Evolutionary conservation across 35 echinoderm and acorn worm genomes (phyloP).

Genomic region (Chiridota heheva): DNA sequence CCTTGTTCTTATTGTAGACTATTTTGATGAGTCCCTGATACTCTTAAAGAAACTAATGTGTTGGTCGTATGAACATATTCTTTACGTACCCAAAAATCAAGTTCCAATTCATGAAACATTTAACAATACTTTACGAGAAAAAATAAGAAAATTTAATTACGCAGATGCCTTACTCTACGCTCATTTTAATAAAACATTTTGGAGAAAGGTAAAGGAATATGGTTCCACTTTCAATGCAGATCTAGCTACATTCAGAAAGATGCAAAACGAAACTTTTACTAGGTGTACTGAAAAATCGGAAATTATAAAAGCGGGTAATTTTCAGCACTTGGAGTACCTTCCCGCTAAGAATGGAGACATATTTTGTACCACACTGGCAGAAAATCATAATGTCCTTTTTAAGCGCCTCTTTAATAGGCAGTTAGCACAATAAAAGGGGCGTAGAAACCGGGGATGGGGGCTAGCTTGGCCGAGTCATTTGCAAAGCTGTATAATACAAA

Average conservation of each 20-base stretch:
- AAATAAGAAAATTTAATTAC: conserved; percentile 44
- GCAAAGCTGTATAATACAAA: too few relatives aligned
- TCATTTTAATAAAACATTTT: conserved; percentile 61
- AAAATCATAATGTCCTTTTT: too few relatives aligned
- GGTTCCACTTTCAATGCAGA: conserved; percentile 39
- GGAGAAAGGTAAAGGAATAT: conserved; percentile 62
- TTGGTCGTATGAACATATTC: conserved; percentile 58
- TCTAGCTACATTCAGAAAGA: conserved; percentile 26
- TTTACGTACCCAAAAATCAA: conserved; percentile 60
- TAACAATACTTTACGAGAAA: conserved; percentile 13
- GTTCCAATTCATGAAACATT: neutral
- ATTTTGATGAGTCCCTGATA: conserved; percentile 74
- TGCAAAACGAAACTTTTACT: conserved; percentile 4
- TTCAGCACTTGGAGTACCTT: too few relatives aligned
- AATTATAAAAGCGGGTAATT: too few relatives aligned
- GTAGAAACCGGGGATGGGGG: too few relatives aligned
- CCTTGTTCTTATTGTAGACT: conserved; percentile 58
- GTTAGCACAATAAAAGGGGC: too few relatives aligned
- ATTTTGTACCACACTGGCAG: too few relatives aligned
- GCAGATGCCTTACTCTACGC: conserved; percentile 49
- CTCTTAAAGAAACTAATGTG: conserved; percentile 56
- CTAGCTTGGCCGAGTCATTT: too few relatives aligned
- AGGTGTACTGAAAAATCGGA: too few relatives aligned
- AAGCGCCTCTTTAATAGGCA: too few relatives aligned
- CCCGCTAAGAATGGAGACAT: too few relatives aligned